phyloP scores from a whole-genome alignment of 1,140 invertebrate species.

The Eumaeus atala region DNA sequence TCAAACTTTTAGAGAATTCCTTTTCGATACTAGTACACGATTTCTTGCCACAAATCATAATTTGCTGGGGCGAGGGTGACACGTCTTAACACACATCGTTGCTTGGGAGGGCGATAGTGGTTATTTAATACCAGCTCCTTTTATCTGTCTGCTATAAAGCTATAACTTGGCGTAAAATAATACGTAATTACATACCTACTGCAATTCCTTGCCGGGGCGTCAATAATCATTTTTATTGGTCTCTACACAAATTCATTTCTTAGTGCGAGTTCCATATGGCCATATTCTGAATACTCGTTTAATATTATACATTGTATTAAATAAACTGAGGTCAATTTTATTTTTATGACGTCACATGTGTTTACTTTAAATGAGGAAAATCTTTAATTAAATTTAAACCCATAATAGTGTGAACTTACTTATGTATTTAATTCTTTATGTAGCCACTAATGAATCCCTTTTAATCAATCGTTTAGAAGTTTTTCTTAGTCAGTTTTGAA shows the following conservation, averaged over 20 bases:
- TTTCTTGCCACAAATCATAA: not conserved
- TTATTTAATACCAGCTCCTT: constrained; percentile 13
- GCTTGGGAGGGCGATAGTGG: constrained; percentile 1
- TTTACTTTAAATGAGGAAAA: no score
- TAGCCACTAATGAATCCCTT: no score
- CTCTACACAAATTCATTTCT: constrained; percentile 20
- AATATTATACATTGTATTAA: not conserved
- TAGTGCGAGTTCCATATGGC: constrained; percentile 18
- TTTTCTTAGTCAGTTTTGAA: no score
- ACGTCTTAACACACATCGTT: not conserved
- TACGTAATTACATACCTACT: constrained; percentile 25
- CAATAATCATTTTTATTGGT: constrained; percentile 30
- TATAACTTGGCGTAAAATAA: constrained; percentile 39
- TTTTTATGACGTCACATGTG: no score
- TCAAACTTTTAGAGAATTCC: no score
- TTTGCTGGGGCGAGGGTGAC: not conserved
- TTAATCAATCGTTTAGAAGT: no score
- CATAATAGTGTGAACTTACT: no score
- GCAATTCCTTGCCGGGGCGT: constrained; percentile 24
- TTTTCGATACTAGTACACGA: no score
- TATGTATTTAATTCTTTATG: no score
- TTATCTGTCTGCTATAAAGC: constrained; percentile 44
- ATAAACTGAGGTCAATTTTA: no score
- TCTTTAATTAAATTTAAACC: no score
- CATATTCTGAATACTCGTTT: constrained; percentile 19